A percentile compares a stretch with the other conserved stretches of the same genome.
phyloP scores from a whole-genome alignment of 2,888 invertebrate species.

The Lasioglossum leucozonium region DNA sequence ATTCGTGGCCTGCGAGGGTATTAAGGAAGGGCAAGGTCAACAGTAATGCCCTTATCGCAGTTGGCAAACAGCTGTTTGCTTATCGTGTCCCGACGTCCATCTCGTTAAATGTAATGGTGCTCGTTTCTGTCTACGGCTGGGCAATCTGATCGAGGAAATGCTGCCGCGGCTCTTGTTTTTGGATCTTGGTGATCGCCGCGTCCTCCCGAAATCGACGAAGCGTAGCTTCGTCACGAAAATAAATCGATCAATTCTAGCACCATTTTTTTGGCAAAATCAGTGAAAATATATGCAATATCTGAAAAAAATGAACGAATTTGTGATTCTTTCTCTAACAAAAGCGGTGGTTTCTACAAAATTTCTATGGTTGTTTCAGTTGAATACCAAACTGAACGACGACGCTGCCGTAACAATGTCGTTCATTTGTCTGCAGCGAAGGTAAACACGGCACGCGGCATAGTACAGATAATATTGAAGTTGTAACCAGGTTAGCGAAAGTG shows the following conservation, averaged over 20 bases:
- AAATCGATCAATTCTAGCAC: background rate
- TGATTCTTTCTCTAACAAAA: background rate
- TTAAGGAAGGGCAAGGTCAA: conserved; percentile 74
- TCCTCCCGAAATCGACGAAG: conserved; percentile 48
- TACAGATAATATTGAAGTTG: conserved; percentile 43
- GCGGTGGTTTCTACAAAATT: background rate
- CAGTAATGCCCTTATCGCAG: conserved; percentile 64
- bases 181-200: conserved; percentile 43
- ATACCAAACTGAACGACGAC: background rate
- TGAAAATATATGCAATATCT: background rate
- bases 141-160: conserved; percentile 66
- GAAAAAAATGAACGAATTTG: too few species aligned
- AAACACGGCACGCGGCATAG: conserved; percentile 18
- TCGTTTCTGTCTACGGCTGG: conserved; percentile 58
- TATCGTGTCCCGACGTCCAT: conserved; percentile 60
- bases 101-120: conserved; percentile 64
- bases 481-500: conserved; percentile 25
- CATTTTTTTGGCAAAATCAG: background rate
- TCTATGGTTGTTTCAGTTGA: background rate
- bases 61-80: conserved; percentile 69
- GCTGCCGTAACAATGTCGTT: background rate
- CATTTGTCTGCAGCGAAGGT: background rate
- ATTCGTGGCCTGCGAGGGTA: conserved; percentile 37
- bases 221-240: background rate
- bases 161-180: conserved; percentile 37